A percentile compares a stretch with the other conserved stretches of the same genome.
phyloP scores from a whole-genome alignment of 1,140 invertebrate genomes.

The Whitmania pigra region DNA sequence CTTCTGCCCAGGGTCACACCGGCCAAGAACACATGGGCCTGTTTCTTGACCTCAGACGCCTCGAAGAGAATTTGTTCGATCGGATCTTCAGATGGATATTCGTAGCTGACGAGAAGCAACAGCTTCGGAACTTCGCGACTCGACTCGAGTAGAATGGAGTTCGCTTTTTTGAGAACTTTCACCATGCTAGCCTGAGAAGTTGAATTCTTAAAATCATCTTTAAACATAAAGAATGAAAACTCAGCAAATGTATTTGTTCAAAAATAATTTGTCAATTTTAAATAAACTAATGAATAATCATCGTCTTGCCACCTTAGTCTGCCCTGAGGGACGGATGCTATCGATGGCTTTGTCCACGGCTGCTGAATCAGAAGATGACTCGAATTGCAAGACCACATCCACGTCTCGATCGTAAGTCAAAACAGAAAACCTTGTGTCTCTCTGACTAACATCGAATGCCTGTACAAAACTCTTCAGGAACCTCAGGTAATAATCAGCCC shows the following conservation, averaged over 20 bases:
- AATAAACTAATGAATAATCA: too few relatives aligned
- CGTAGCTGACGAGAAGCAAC: neutral
- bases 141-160: neutral
- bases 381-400: too few relatives aligned
- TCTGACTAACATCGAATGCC: neutral
- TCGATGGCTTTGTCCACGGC: too few relatives aligned
- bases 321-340: too few relatives aligned
- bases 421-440: neutral
- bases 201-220: neutral
- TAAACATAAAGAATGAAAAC: too few relatives aligned
- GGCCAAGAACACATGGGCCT: neutral
- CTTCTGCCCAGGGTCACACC: neutral
- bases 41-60: neutral
- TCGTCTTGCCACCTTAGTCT: too few relatives aligned
- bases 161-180: neutral
- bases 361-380: too few relatives aligned
- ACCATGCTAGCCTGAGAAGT: neutral
- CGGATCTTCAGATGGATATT: neutral
- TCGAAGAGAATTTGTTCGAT: neutral
- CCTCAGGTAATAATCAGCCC: neutral
- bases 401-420: too few relatives aligned
- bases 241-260: too few relatives aligned
- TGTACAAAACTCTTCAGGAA: neutral
- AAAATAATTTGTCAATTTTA: too few relatives aligned
- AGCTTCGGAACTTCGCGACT: neutral